Percentiles rank a stretch among this genome's conserved stretches.
These are phyloP conservation scores for Pygoscelis antarcticus DNA, from an alignment of 2,113 vertebrate species.

Conservation along the genomic window DNA sequence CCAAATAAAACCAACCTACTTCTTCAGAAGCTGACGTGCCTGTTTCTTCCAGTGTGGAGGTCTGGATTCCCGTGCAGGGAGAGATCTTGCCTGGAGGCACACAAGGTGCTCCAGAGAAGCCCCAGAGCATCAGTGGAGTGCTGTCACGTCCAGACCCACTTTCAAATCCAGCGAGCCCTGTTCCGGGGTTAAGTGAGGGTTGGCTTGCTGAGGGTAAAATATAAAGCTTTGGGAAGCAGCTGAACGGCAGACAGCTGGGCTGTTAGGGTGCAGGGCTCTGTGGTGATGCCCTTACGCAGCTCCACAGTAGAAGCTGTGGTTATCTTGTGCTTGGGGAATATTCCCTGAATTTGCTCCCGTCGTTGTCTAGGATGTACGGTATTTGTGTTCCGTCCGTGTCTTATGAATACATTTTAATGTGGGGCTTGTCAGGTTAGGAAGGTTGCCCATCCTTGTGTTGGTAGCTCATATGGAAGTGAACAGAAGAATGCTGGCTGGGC, in stretches of 20 bases:
- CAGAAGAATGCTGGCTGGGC: fast-evolving
- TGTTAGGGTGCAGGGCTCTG: not conserved
- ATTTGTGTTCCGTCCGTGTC: not conserved
- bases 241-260: not conserved
- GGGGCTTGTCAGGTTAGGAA: not conserved
- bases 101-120: not conserved
- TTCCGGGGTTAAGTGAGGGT: fast-evolving
- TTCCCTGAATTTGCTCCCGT: not conserved
- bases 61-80: not conserved
- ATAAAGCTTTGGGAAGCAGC: not conserved
- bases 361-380: not conserved
- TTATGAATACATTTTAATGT: fast-evolving
- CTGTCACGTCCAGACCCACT: not conserved
- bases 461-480: not conserved
- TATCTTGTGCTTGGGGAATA: not conserved
- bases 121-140: not conserved
- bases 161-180: not conserved
- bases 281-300: not conserved
- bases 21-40: not conserved
- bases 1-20: not conserved
- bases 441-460: not conserved
- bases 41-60: not conserved
- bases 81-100: not conserved
- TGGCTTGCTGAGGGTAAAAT: not conserved
- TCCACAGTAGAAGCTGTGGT: not conserved